These are phyloP conservation scores for Leptatherina wallacei DNA, from an alignment of 2,797 vertebrate species.

Conservation along the genomic window DNA sequence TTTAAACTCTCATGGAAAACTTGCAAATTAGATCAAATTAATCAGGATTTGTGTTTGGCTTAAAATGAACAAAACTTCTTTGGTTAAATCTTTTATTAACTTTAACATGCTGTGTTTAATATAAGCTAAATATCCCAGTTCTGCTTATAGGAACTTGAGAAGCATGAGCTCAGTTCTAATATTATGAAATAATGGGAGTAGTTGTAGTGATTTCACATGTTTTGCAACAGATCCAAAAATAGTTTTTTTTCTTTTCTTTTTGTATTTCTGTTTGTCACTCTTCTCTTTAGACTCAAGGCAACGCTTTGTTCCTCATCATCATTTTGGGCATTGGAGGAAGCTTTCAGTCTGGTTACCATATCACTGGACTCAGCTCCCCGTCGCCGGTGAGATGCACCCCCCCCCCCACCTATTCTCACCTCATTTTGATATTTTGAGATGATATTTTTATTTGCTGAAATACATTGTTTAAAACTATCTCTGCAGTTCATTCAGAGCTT, in stretches of 20 bases:
- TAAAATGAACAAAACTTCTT: too few relatives aligned
- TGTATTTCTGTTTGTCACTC: neutral
- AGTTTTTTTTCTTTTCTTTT: neutral
- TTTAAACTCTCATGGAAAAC: neutral
- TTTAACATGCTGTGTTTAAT: too few relatives aligned
- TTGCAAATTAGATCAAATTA: neutral
- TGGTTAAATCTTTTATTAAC: neutral
- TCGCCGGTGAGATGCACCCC: slow-evolving; percentile 80
- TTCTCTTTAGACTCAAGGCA: slow-evolving; percentile 70
- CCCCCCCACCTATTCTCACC: neutral
- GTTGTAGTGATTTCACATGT: neutral
- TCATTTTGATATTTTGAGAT: neutral
- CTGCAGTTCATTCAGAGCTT: slow-evolving; percentile 85
- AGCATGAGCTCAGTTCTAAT: too few relatives aligned
- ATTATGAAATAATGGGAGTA: too few relatives aligned
- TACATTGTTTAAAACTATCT: neutral
- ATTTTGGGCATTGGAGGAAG: slow-evolving; percentile 85
- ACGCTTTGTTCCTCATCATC: slow-evolving; percentile 77
- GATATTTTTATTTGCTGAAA: neutral
- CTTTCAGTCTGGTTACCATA: slow-evolving; percentile 85
- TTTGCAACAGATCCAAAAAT: neutral
- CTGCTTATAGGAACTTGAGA: too few relatives aligned
- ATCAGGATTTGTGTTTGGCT: neutral
- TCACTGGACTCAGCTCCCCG: slow-evolving; percentile 86
- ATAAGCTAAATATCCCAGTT: too few relatives aligned